Conservation (phyloP, 2,888 invertebrate species). For the Agrotis segetum region DNA sequence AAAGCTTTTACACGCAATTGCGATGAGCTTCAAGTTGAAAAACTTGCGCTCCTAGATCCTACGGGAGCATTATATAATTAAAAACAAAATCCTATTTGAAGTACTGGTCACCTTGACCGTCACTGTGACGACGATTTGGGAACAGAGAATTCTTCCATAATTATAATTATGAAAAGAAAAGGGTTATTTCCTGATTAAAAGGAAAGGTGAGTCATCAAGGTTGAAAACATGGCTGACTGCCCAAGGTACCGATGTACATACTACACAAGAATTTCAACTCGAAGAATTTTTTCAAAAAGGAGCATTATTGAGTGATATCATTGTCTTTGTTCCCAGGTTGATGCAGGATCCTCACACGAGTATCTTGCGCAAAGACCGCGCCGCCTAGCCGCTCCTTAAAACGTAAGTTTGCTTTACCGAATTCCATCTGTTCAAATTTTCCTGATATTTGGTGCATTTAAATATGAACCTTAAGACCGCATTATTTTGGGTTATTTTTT, state of each 20-base stretch:
- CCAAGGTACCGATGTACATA: constrained; percentile 16
- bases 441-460: too few species aligned
- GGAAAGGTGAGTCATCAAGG: constrained; percentile 15
- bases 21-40: not conserved
- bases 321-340: constrained; percentile 74
- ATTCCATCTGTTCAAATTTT: too few species aligned
- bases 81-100: not conserved
- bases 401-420: constrained; percentile 72
- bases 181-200: constrained; percentile 14
- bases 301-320: not conserved
- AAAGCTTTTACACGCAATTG: not conserved
- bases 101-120: too few species aligned
- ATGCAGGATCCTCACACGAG: constrained; percentile 69
- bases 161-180: constrained; percentile 1
- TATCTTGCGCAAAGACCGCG: constrained; percentile 71
- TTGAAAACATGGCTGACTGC: constrained; percentile 11
- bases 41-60: not conserved
- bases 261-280: not conserved
- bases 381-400: constrained; percentile 80
- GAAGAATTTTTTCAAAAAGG: not conserved
- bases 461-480: not conserved
- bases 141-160: too few species aligned
- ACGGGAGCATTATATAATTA: too few species aligned
- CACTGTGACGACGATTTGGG: not conserved
- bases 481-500: not conserved